Evolutionary conservation across 2,797 vertebrate genomes (phyloP).

Genomic region (Sebastes variabilis): DNA sequence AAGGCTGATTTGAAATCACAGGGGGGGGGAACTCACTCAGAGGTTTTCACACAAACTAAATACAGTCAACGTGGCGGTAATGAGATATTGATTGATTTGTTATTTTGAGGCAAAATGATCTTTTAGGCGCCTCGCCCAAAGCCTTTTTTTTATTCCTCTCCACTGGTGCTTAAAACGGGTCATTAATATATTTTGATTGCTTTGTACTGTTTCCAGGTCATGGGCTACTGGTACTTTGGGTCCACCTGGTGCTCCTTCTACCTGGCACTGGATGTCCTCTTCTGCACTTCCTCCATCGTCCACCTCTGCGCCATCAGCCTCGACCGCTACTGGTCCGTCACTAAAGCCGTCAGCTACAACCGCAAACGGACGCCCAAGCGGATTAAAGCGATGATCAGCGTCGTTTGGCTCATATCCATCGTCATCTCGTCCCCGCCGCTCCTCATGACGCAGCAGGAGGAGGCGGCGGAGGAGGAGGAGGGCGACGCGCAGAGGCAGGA

Average conservation of each 20-base stretch:
- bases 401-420: constrained; percentile 85
- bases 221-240: constrained; percentile 91
- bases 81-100: constrained; percentile 9
- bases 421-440: constrained; percentile 88
- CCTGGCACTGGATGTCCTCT: constrained; percentile 88
- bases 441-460: constrained; percentile 73
- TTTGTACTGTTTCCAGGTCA: constrained; percentile 67
- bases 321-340: constrained; percentile 91
- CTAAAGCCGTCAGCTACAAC: constrained; percentile 87
- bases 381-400: constrained; percentile 86
- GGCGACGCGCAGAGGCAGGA: constrained; percentile 28
- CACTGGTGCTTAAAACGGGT: neutral
- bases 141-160: neutral
- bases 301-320: constrained; percentile 92
- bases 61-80: neutral
- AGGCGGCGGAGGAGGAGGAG: neutral
- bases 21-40: neutral
- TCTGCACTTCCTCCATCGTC: constrained; percentile 91
- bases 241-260: constrained; percentile 90
- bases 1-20: neutral
- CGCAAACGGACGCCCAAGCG: constrained; percentile 85
- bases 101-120: neutral
- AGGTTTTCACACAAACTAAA: neutral
- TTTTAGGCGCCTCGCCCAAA: neutral
- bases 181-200: neutral